phyloP scores from a whole-genome alignment of 2,113 vertebrate species.

The Rhinolophus sinicus region DNA sequence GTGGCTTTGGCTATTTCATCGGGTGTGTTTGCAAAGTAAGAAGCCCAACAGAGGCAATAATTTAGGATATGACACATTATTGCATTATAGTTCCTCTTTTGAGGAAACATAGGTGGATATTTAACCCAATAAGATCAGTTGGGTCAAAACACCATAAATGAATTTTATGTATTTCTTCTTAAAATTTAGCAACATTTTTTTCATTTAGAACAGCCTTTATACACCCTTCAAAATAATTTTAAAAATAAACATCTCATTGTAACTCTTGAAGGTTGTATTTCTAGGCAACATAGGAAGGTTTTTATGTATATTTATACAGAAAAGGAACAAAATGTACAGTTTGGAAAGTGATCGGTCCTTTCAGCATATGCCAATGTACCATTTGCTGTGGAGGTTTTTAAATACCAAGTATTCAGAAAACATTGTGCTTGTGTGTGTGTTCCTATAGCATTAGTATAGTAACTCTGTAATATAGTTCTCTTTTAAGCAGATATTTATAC shows the following conservation, averaged over 20 bases:
- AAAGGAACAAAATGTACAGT: background rate
- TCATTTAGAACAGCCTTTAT: background rate
- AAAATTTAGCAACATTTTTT: background rate
- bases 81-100: background rate
- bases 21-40: background rate
- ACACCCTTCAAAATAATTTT: slow-evolving; percentile 13
- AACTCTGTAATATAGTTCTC: background rate
- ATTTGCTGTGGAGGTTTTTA: background rate
- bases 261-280: background rate
- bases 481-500: background rate
- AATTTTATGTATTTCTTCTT: background rate
- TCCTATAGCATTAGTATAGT: background rate
- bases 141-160: background rate
- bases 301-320: background rate
- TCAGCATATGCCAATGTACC: background rate
- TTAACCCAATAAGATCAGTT: background rate
- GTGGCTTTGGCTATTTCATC: background rate
- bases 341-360: background rate
- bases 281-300: background rate
- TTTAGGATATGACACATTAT: background rate
- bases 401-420: background rate
- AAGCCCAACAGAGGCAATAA: background rate
- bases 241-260: background rate
- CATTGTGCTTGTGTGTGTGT: background rate
- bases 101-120: background rate